Conservation (phyloP, 2,888 invertebrate species). For the Xylocampa areola region DNA sequence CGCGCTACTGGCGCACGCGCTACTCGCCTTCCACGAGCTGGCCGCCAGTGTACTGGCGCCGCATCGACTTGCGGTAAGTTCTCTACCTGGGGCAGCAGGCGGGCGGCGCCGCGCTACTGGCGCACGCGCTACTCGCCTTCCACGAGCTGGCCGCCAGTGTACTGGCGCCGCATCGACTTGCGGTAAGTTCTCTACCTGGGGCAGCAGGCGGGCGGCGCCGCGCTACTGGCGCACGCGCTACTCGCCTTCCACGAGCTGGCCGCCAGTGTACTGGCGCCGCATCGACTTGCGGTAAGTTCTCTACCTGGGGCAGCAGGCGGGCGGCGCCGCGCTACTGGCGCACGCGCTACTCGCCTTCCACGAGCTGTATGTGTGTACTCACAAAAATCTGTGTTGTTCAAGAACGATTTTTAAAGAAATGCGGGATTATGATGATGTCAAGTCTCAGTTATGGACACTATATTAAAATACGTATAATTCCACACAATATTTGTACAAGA, state of each 20-base stretch:
- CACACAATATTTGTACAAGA: no score
- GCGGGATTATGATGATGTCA: no score
- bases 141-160: constrained; percentile 74
- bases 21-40: constrained; percentile 79
- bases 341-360: no score
- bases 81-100: no score
- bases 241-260: constrained; percentile 79
- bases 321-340: no score
- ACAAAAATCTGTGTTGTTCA: no score
- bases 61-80: constrained; percentile 48
- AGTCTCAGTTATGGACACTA: no score
- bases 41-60: constrained; percentile 67
- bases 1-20: constrained; percentile 74
- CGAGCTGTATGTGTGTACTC: no score
- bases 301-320: no score
- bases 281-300: constrained; percentile 48
- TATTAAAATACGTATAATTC: no score
- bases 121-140: constrained; percentile 77
- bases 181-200: no score
- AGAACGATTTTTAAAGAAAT: no score
- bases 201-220: constrained; percentile 70
- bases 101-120: constrained; percentile 74
- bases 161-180: constrained; percentile 63
- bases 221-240: constrained; percentile 75
- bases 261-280: constrained; percentile 63